These are phyloP conservation scores for Trissolcus brochymenae DNA, from an alignment of 2,888 invertebrate genomes.

Conservation along the genomic window DNA sequence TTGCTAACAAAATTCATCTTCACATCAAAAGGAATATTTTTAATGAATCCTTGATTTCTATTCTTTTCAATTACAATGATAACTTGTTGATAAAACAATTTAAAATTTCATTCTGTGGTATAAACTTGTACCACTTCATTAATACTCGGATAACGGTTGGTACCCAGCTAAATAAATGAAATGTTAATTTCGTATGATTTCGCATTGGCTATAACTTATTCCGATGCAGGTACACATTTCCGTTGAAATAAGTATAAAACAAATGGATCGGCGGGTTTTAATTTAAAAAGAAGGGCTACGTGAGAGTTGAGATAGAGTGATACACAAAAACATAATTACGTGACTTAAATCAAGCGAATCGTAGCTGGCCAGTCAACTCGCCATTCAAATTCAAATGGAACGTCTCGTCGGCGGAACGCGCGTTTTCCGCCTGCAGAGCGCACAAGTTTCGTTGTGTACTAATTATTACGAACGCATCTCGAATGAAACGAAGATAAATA, in stretches of 20 bases:
- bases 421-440: constrained; percentile 18
- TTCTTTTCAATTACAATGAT: too few relatives aligned
- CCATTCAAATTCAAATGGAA: constrained; percentile 46
- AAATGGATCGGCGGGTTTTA: neutral
- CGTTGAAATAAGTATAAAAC: neutral
- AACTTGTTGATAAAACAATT: too few relatives aligned
- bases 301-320: constrained; percentile 9
- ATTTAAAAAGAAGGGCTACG: neutral
- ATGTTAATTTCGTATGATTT: too few relatives aligned
- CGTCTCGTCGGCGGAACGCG: constrained; percentile 23
- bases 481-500: constrained; percentile 46
- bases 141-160: too few relatives aligned
- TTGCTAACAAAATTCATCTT: too few relatives aligned
- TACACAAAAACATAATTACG: constrained; percentile 35
- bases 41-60: too few relatives aligned
- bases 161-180: too few relatives aligned
- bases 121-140: too few relatives aligned
- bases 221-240: too few relatives aligned
- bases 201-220: too few relatives aligned
- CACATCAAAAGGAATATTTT: too few relatives aligned
- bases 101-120: too few relatives aligned
- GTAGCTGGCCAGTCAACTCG: constrained; percentile 37
- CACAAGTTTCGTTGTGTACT: constrained; percentile 41
- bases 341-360: constrained; percentile 34
- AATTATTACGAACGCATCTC: constrained; percentile 52